These are phyloP conservation scores for Turritopsis dohrnii DNA, from an alignment of 30 jellyfish, hydroid and myxozoan genomes.

Conservation along the genomic window DNA sequence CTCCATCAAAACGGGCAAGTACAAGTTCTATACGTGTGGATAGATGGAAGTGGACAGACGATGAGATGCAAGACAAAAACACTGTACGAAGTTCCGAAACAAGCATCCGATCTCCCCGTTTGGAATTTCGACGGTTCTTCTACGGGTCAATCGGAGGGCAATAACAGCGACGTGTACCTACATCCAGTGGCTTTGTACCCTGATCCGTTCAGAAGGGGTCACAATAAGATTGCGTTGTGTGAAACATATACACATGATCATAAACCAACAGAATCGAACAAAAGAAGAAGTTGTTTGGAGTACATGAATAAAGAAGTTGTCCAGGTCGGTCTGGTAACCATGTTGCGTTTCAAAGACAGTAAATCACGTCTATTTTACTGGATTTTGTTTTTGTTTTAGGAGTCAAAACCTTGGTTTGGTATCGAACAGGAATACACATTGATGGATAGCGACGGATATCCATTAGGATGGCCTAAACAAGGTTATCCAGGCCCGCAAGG, in stretches of 20 bases:
- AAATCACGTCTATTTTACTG: background rate
- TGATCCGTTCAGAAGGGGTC: slow-evolving; percentile 78
- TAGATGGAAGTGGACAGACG: slow-evolving; percentile 69
- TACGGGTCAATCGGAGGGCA: slow-evolving; percentile 77
- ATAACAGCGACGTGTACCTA: slow-evolving; percentile 69
- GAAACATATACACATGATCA: slow-evolving; percentile 78
- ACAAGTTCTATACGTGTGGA: slow-evolving; percentile 73
- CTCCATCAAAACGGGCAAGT: slow-evolving; percentile 56
- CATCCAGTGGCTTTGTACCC: slow-evolving; percentile 78
- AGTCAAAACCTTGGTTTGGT: slow-evolving; percentile 78
- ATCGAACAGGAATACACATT: slow-evolving; percentile 86
- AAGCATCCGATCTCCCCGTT: slow-evolving; percentile 60
- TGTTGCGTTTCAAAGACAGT: background rate
- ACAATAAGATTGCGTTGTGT: slow-evolving; percentile 58
- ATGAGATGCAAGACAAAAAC: slow-evolving; percentile 74
- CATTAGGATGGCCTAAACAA: slow-evolving; percentile 89
- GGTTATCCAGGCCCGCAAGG: slow-evolving; percentile 94
- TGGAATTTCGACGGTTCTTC: slow-evolving; percentile 92
- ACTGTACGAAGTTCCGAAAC: slow-evolving; percentile 41
- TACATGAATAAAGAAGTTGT: slow-evolving; percentile 33
- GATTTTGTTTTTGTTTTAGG: slow-evolving; percentile 23
- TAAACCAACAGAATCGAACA: slow-evolving; percentile 76
- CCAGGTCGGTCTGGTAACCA: background rate
- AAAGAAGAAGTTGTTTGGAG: slow-evolving; percentile 56
- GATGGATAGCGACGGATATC: slow-evolving; percentile 68